These are phyloP conservation scores for Otolemur crassicaudatus DNA, from an alignment of 2,797 vertebrate species.

Conservation along the genomic window DNA sequence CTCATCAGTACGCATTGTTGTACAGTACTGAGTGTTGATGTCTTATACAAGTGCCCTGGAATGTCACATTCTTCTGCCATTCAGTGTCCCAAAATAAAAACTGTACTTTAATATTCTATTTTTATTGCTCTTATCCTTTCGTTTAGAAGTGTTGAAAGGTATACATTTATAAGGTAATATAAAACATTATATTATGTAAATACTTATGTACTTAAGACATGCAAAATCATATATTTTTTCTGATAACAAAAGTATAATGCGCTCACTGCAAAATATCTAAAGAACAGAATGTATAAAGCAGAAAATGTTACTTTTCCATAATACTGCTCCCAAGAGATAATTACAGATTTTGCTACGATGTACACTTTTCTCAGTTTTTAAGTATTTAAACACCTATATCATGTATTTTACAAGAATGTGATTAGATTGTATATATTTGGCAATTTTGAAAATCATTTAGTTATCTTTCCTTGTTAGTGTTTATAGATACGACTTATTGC, in stretches of 20 bases:
- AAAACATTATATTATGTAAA: neutral
- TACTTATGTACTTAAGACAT: neutral
- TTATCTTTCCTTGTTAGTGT: neutral
- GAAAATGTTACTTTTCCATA: slow-evolving; percentile 2
- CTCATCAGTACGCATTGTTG: neutral
- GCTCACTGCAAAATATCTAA: neutral
- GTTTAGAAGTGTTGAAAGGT: neutral
- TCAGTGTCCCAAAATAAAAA: neutral
- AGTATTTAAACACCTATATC: neutral
- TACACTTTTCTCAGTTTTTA: neutral
- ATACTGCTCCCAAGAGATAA: neutral
- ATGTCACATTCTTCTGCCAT: neutral
- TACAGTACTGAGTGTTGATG: neutral
- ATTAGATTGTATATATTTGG: neutral
- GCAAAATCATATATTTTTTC: neutral
- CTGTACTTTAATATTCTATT: neutral
- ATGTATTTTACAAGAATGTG: neutral
- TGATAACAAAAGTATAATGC: neutral
- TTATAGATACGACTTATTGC: neutral
- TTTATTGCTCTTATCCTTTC: neutral
- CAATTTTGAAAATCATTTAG: neutral
- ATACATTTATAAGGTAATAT: neutral
- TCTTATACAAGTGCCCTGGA: neutral
- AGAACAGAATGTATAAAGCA: neutral
- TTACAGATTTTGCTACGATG: neutral